Base-by-base conservation (phyloP, 2,888 invertebrate genomes). In the Rhaphigaster nebulosa region DNA sequence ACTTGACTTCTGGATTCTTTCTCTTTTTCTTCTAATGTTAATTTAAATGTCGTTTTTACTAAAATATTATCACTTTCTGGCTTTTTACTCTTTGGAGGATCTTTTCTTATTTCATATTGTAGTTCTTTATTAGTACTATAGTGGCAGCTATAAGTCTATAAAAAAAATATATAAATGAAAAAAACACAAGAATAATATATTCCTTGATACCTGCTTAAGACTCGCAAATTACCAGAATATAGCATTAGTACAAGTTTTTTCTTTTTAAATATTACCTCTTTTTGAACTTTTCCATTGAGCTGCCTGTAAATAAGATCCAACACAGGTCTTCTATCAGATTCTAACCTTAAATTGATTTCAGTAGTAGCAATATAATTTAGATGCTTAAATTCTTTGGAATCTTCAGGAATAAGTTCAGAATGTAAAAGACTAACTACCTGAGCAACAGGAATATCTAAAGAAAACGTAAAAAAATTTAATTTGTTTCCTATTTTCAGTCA, bases 11-110 rank as follows among this genome's bases (percentile, higher is more conserved):
- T 95, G 23, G 95, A 95, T 92, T 95, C 94, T 92, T 95, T 95
- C 90, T 96, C 96, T 90, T 94, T 94, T 92, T 96, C 95, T 91
- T 95, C 95, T 0, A 96, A 94, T 93, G 95, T 95, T 92, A 96
- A 95, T 94, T 95, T 96, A 93, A 96, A 96, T 90, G 96, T 96
- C 0, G 92, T 91, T n/a, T 60, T 60, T 5, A 91, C 91, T 70
- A 91, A 70, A 87, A 54, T 41, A 38, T 15, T 29, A 38, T 88
- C 84, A 41, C 56, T 45, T 26, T 90, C 50, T 87, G 91, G 90
- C 5, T 41, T 34, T 52, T 56, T 65, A 87, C 15, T 26, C 23
- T 80, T 90, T n/a, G 76, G 54, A 23, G 38, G 54, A 26, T 87
- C 65, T 87, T 91, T 84, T 87, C 13, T 65, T 8, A 84, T 80